Evolutionary conservation across 2,797 vertebrate species (phyloP).

Genomic region (Darevskia nairensis): DNA sequence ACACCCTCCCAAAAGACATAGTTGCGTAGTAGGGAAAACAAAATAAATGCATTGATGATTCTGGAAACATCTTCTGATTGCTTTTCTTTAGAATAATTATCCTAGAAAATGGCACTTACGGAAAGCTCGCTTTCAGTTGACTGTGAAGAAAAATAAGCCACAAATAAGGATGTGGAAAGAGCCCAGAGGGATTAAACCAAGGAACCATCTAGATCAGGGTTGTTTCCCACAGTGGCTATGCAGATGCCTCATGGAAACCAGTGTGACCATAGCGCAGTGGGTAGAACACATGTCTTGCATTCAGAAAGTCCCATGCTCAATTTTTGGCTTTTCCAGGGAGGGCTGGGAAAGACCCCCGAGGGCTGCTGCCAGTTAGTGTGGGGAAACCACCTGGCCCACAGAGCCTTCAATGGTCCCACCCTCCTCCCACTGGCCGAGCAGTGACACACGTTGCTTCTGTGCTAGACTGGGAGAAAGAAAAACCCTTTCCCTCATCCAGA

Average conservation of each 20-base stretch:
- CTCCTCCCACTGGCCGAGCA: background rate
- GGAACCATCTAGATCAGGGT: background rate
- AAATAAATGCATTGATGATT: background rate
- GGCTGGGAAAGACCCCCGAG: background rate
- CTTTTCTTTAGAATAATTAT: background rate
- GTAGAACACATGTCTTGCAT: background rate
- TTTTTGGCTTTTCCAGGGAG: no score
- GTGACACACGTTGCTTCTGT: background rate
- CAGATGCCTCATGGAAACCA: background rate
- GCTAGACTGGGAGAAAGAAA: background rate
- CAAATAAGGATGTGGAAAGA: background rate
- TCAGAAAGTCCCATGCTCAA: background rate
- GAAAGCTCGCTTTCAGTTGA: background rate
- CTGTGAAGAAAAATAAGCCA: background rate
- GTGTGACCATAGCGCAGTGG: background rate
- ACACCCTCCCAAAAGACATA: background rate
- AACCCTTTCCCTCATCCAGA: background rate
- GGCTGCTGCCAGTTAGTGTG: background rate
- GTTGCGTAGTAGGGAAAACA: background rate
- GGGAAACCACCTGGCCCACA: background rate
- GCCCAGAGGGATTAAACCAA: background rate
- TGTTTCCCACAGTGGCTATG: background rate
- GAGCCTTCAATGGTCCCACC: background rate
- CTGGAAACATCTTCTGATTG: background rate
- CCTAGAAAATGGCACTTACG: background rate